Evolutionary conservation across 2,113 vertebrate species (phyloP).

Genomic region (Calonectris borealis): DNA sequence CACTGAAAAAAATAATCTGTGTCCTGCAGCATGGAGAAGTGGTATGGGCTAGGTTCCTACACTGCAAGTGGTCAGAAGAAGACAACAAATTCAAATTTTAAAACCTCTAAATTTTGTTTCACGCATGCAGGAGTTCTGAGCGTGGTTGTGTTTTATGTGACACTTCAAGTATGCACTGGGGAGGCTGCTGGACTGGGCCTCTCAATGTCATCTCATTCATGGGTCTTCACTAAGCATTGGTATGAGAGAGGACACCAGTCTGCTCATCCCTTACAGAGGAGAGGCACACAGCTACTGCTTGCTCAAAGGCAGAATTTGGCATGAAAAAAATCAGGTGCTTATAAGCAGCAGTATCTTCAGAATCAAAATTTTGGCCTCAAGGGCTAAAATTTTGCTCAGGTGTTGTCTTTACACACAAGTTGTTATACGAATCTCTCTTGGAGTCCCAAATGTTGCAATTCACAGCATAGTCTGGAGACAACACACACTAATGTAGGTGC

Average conservation of each 20-base stretch:
- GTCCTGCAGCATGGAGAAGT: background rate
- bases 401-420: background rate
- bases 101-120: background rate
- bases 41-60: background rate
- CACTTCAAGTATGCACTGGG: background rate
- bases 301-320: background rate
- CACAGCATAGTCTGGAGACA: background rate
- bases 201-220: background rate
- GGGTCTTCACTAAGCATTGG: background rate
- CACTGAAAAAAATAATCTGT: background rate
- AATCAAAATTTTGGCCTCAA: background rate
- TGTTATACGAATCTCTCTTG: background rate
- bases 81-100: background rate
- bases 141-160: background rate
- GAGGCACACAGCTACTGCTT: background rate
- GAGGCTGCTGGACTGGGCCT: background rate
- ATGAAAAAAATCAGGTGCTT: background rate
- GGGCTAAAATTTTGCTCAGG: background rate
- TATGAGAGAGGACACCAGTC: background rate
- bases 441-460: background rate
- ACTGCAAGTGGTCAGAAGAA: background rate
- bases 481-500: too few relatives aligned
- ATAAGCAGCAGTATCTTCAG: background rate
- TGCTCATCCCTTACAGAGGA: background rate
- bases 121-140: background rate